Conservation (phyloP, 2,888 invertebrate species). For the Mimachlamys varia region DNA sequence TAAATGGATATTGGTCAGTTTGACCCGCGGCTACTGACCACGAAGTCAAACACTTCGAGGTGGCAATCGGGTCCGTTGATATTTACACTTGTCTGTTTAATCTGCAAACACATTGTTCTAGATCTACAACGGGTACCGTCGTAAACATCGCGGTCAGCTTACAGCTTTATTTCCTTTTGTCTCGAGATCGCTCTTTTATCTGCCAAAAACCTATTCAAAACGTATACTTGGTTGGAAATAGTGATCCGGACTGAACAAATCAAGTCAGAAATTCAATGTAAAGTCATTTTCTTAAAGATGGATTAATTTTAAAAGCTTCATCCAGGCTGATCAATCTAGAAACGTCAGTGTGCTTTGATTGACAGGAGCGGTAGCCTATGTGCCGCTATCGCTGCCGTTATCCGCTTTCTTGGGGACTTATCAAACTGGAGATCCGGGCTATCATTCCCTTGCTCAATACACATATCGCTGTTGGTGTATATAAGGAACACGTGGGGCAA, state of each 20-base stretch:
- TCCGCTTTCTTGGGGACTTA: slow-evolving; percentile 4
- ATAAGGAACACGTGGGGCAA: slow-evolving; percentile 15
- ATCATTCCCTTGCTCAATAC: background rate
- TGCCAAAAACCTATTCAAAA: background rate
- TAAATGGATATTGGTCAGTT: background rate
- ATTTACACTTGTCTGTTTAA: slow-evolving; percentile 18
- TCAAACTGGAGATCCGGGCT: slow-evolving; percentile 6
- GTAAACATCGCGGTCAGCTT: background rate
- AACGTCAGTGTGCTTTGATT: background rate
- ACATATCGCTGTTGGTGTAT: slow-evolving; percentile 31
- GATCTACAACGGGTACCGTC: slow-evolving; percentile 20
- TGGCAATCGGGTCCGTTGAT: slow-evolving; percentile 1
- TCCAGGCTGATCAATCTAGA: background rate
- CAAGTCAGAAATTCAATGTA: background rate
- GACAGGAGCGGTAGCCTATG: background rate
- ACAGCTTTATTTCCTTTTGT: background rate
- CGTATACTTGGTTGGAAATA: background rate
- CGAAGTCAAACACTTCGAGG: slow-evolving; percentile 21
- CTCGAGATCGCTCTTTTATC: background rate
- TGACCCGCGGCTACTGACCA: slow-evolving; percentile 25
- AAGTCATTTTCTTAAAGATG: background rate
- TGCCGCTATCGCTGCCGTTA: slow-evolving; percentile 26
- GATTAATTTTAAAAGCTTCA: background rate
- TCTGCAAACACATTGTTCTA: slow-evolving; percentile 26
- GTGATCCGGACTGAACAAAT: background rate